phyloP scores from a whole-genome alignment of 1,140 invertebrate genomes.

The Orius insidiosus region DNA sequence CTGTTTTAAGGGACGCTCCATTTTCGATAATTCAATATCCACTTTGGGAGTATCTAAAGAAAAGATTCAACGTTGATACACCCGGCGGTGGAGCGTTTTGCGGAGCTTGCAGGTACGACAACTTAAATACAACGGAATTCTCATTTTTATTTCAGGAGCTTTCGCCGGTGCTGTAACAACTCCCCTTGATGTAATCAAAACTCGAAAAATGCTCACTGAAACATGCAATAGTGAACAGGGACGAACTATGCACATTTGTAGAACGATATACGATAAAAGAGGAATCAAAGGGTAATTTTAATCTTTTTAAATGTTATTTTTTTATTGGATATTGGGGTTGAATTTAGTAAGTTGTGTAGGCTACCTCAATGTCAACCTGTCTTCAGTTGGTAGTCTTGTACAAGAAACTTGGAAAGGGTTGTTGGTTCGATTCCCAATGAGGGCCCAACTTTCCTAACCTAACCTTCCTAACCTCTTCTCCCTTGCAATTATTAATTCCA shows the following conservation, averaged over 20 bases:
- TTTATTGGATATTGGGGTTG: constrained; percentile 5
- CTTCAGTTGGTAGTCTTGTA: too few relatives aligned
- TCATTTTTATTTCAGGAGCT: constrained; percentile 34
- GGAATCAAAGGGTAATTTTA: constrained; percentile 49
- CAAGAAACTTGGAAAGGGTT: too few relatives aligned
- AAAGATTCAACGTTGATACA: constrained; percentile 33
- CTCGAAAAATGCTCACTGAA: constrained; percentile 82
- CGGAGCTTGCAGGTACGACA: constrained; percentile 60
- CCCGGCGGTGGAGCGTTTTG: constrained; percentile 60
- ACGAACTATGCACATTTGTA: constrained; percentile 29
- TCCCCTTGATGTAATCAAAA: constrained; percentile 92
- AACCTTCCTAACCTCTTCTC: not conserved
- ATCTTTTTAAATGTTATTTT: constrained; percentile 13
- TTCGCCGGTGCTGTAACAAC: constrained; percentile 72
- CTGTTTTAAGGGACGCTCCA: constrained; percentile 80
- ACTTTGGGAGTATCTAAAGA: constrained; percentile 82
- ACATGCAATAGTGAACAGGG: constrained; percentile 25
- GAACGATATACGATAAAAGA: constrained; percentile 38
- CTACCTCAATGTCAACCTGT: constrained; percentile 8
- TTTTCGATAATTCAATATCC: constrained; percentile 94
- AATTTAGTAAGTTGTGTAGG: not conserved
- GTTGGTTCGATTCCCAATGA: too few relatives aligned
- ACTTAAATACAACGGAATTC: constrained; percentile 17
- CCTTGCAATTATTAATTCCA: not conserved
- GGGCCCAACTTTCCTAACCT: too few relatives aligned